Percentiles rank a stretch among this genome's conserved stretches.
phyloP scores from a whole-genome alignment of 2,797 vertebrate genomes.

The Etheostoma nigrum region DNA sequence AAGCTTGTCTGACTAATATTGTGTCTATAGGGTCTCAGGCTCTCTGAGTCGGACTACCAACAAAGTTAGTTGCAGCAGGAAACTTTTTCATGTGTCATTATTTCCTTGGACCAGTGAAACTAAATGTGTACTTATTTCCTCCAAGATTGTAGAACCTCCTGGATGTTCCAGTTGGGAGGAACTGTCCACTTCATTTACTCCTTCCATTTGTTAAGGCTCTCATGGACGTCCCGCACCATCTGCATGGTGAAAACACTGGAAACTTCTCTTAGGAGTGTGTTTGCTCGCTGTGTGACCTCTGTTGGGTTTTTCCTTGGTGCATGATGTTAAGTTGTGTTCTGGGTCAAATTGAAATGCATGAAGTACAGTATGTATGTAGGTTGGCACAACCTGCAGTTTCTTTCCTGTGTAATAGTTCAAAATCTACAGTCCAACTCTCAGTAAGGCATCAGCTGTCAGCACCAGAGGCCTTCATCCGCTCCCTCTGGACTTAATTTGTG shows the following conservation, averaged over 20 bases:
- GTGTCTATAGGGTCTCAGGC: slow-evolving; percentile 34
- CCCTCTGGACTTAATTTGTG: slow-evolving; percentile 48
- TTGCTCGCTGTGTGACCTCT: slow-evolving; percentile 44
- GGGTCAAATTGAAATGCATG: slow-evolving; percentile 7
- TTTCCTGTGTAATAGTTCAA: slow-evolving; percentile 7
- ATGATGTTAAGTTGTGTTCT: slow-evolving; percentile 13
- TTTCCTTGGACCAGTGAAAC: slow-evolving; percentile 71
- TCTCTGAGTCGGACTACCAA: slow-evolving; percentile 43
- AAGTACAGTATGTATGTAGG: background rate
- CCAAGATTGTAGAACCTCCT: slow-evolving; percentile 66
- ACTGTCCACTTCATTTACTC: slow-evolving; percentile 78
- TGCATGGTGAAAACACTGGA: slow-evolving; percentile 66
- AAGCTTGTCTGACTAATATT: slow-evolving; percentile 43
- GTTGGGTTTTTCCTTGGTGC: slow-evolving; percentile 8
- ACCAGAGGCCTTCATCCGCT: slow-evolving; percentile 43
- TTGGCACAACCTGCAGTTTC: background rate
- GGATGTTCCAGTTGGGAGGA: slow-evolving; percentile 71
- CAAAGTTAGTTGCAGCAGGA: slow-evolving; percentile 57
- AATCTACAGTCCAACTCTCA: slow-evolving; percentile 4
- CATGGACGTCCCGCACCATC: slow-evolving; percentile 74
- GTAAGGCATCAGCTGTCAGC: slow-evolving; percentile 44
- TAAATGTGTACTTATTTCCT: slow-evolving; percentile 70
- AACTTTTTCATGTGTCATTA: slow-evolving; percentile 62
- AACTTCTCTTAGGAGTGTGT: slow-evolving; percentile 43
- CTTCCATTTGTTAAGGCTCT: slow-evolving; percentile 75